Conservation (phyloP, 2,797 vertebrate species). For the Nyctibius grandis region DNA sequence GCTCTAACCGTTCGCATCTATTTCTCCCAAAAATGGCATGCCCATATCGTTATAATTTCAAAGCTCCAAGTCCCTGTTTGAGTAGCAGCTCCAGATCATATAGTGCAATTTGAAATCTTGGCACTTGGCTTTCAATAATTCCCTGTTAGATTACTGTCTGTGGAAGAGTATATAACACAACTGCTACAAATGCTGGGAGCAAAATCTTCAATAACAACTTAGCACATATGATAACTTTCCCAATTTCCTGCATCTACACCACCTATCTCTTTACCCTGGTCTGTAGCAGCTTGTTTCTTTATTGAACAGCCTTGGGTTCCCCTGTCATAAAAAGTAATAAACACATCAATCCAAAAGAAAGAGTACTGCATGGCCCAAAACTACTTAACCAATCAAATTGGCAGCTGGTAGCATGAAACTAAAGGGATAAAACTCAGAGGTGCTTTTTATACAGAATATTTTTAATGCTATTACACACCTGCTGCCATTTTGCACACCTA, state of each 20-base stretch:
- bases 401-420: conserved; percentile 52
- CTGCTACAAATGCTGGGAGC: conserved; percentile 77
- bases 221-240: conserved; percentile 78
- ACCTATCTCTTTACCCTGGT: conserved; percentile 72
- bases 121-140: conserved; percentile 77
- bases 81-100: conserved; percentile 29
- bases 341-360: conserved; percentile 82
- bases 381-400: conserved; percentile 75
- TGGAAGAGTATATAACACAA: conserved; percentile 76
- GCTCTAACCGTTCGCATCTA: not conserved
- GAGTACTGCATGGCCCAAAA: conserved; percentile 57
- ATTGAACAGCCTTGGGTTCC: conserved; percentile 82
- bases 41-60: not conserved
- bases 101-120: conserved; percentile 73
- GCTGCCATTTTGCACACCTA: conserved; percentile 29
- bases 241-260: conserved; percentile 78
- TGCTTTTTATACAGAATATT: conserved; percentile 28
- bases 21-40: not conserved
- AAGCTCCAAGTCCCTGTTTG: conserved; percentile 25
- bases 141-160: conserved; percentile 73
- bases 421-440: conserved; percentile 34
- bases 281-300: conserved; percentile 77
- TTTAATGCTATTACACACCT: conserved; percentile 38
- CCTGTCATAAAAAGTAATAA: conserved; percentile 87
- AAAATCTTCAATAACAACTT: conserved; percentile 76